Base-by-base conservation (phyloP, 2,113 vertebrate species). In the Varanus salvator region DNA sequence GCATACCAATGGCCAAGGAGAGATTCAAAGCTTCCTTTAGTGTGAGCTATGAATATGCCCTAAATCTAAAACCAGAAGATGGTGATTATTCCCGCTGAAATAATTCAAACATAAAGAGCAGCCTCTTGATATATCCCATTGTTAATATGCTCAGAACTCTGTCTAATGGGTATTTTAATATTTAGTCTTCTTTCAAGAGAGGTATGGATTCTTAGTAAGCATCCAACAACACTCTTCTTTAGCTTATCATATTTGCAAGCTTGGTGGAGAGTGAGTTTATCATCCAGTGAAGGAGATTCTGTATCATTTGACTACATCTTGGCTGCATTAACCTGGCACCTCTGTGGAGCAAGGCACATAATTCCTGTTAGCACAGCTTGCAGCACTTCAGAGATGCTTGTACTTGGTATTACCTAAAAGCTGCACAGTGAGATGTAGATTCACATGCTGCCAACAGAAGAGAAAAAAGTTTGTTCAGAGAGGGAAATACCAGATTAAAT, bases 401-500 rank as follows among this genome's bases (percentile, higher is more conserved):
- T 77, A 23, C 84, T 93, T 91, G 68, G 69, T 86, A 86, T 74
- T 82, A 88, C 92, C 93, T 71, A 90, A 66, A 87, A 88, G 82
- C 90, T 54, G 5, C 91, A 89, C 83, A 90, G 84, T 89, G 80
- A 92, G 91, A 92, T 64, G 23, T 85, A 44, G 44, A 75, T 95
- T 95, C 69, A 0, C 0, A 87, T 57, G 44, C 82, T 85, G 27
- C 84, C 78, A 85, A 54, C 52, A 19, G 38, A 87, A 91, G 31
- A 78, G 31, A 52, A 93, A 78, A 29, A 69, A 92, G 81, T 57
- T 89, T 95, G 91, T 82, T 44, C 76, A 52, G 88, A 68, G 69
- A 52, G 68, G 50, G 87, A 85, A 89, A 66, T 57, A 54, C 4
- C 44, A 86, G 72, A 91, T 95, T 90, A 95, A 95, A 92, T 94